A percentile compares a stretch with the other conserved stretches of the same genome.
Conservation (phyloP, 2,113 vertebrate species). For the Elaphurus davidianus region DNA sequence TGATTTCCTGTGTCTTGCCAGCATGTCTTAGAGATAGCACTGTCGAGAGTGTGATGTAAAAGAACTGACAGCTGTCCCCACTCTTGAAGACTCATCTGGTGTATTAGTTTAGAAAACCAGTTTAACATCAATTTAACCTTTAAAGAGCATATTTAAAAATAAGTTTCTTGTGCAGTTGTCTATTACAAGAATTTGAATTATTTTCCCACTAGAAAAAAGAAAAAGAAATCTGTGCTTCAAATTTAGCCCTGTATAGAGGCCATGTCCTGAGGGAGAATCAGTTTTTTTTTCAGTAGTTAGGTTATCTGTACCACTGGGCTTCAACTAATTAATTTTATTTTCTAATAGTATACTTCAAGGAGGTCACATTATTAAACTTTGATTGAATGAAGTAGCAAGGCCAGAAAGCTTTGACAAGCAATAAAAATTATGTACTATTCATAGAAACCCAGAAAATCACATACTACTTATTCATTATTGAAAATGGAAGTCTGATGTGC, state of each 20-base stretch:
- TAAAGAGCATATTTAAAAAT: constrained; percentile 46
- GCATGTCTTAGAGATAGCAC: not conserved
- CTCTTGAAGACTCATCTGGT: constrained; percentile 19
- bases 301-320: not conserved
- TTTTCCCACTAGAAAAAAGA: not conserved
- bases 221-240: not conserved
- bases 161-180: not conserved
- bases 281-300: constrained; percentile 33
- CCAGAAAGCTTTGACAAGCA: constrained; percentile 17
- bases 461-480: not conserved
- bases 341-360: constrained; percentile 15
- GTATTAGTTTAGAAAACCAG: not conserved
- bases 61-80: not conserved
- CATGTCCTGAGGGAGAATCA: not conserved
- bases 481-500: not conserved
- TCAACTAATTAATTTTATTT: constrained; percentile 56
- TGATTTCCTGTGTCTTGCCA: not conserved
- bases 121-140: constrained; percentile 12
- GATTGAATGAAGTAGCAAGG: constrained; percentile 1
- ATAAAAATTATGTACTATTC: constrained; percentile 10
- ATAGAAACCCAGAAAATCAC: constrained; percentile 20
- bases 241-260: not conserved
- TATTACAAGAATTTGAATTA: not conserved
- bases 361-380: constrained; percentile 36
- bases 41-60: not conserved